Evolutionary conservation across 2,797 vertebrate genomes (phyloP).

Genomic region (Intellagama lesueurii): DNA sequence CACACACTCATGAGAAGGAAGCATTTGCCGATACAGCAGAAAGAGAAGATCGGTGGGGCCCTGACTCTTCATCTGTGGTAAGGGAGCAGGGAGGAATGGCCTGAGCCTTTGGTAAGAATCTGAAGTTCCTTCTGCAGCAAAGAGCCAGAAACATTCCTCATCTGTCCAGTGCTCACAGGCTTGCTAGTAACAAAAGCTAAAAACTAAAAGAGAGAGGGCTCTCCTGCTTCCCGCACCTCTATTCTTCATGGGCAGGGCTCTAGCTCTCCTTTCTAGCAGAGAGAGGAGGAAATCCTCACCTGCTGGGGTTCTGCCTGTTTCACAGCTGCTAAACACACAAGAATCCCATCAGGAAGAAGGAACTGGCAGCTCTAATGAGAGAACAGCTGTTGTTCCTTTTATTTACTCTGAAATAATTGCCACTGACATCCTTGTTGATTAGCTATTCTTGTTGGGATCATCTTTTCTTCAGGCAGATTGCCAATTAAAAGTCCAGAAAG

Average conservation of each 20-base stretch:
- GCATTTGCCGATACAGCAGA: too few relatives aligned
- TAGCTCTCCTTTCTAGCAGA: too few relatives aligned
- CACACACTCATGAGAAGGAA: too few relatives aligned
- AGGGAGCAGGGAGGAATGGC: too few relatives aligned
- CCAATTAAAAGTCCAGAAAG: background rate
- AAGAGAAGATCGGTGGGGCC: too few relatives aligned
- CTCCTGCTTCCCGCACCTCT: too few relatives aligned
- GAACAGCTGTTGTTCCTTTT: background rate
- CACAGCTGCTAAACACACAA: background rate
- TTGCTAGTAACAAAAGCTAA: background rate
- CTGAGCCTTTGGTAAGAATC: too few relatives aligned
- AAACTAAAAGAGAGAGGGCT: too few relatives aligned
- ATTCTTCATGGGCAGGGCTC: background rate
- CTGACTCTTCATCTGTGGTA: too few relatives aligned
- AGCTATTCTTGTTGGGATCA: background rate
- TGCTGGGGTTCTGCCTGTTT: background rate
- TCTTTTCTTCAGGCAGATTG: background rate
- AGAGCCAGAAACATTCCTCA: background rate
- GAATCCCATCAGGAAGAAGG: background rate
- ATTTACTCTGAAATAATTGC: background rate
- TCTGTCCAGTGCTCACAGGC: background rate
- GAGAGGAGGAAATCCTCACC: background rate
- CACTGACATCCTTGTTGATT: background rate
- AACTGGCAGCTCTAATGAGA: background rate
- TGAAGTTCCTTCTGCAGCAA: background rate